phyloP scores from a whole-genome alignment of 1,140 invertebrate species.

The Lordiphosa stackelbergi region DNA sequence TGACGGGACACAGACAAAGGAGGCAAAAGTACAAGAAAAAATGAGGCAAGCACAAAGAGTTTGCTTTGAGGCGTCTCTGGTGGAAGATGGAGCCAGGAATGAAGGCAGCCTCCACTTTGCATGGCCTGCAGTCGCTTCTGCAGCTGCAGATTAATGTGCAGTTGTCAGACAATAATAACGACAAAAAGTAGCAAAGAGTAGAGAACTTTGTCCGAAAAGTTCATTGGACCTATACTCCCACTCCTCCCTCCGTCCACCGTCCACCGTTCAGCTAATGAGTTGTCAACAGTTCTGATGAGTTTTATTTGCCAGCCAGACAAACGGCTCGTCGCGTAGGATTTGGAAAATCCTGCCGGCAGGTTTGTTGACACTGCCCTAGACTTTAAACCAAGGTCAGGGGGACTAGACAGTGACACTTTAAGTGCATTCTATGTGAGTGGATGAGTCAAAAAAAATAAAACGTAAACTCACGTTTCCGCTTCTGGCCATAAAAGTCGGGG shows the following conservation, averaged over 20 bases:
- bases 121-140: conserved; percentile 4
- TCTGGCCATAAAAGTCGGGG: conserved; percentile 26
- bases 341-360: conserved; percentile 42
- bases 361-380: conserved; percentile 25
- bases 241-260: not conserved
- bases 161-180: conserved; percentile 45
- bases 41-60: conserved; percentile 41
- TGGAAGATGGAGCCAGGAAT: not conserved
- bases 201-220: conserved; percentile 45
- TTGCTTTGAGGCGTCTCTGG: conserved; percentile 21
- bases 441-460: conserved; percentile 6
- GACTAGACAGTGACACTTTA: conserved; percentile 32
- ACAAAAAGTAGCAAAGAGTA: conserved; percentile 26
- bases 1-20: conserved; percentile 56
- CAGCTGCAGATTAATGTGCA: conserved; percentile 61
- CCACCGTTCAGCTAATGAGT: conserved; percentile 54
- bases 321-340: conserved; percentile 18
- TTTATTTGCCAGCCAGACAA: conserved; percentile 43
- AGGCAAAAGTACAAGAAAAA: conserved; percentile 19
- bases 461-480: conserved; percentile 26
- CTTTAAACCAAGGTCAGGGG: conserved; percentile 22
- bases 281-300: conserved; percentile 54
- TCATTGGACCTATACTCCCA: conserved; percentile 44
- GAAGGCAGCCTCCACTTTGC: conserved; percentile 34
- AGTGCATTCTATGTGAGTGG: conserved; percentile 25